phyloP scores from a whole-genome alignment of 2,113 vertebrate genomes.

The Donacobius atricapilla region DNA sequence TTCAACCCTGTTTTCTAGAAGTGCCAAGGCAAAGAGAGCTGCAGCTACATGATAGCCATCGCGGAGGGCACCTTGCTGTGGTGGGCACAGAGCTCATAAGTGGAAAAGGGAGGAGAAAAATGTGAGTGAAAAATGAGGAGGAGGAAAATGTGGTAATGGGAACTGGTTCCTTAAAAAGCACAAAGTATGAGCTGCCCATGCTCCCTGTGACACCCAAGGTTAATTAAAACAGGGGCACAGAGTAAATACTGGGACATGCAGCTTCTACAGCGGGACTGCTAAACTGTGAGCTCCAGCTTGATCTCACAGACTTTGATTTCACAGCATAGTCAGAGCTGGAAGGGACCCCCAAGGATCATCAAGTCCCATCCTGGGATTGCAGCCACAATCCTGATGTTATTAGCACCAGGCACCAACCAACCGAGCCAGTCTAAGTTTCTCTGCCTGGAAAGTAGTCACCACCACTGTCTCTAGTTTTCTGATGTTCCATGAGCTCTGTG shows the following conservation, averaged over 20 bases:
- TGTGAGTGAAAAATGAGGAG: too few species aligned
- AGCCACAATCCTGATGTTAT: neutral
- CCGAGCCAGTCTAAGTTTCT: neutral
- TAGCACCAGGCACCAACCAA: neutral
- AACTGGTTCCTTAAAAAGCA: neutral
- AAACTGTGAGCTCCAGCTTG: neutral
- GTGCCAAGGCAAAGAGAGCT: neutral
- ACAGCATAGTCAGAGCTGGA: neutral
- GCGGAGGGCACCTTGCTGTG: accelerated
- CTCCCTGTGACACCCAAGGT: neutral
- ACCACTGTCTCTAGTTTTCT: neutral
- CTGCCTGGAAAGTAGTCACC: neutral
- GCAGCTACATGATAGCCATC: accelerated
- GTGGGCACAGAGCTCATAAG: accelerated
- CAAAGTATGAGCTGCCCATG: neutral
- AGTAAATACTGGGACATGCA: neutral
- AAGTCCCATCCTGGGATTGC: neutral
- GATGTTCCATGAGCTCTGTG: neutral
- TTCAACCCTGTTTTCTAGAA: neutral
- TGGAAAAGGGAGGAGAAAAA: neutral
- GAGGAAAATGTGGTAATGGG: too few species aligned
- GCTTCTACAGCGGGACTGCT: neutral
- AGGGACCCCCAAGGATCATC: neutral
- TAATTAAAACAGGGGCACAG: too few species aligned
- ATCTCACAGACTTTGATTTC: neutral